These are phyloP conservation scores for Bombus superbus DNA, from an alignment of 1,140 invertebrate genomes.

Conservation along the genomic window DNA sequence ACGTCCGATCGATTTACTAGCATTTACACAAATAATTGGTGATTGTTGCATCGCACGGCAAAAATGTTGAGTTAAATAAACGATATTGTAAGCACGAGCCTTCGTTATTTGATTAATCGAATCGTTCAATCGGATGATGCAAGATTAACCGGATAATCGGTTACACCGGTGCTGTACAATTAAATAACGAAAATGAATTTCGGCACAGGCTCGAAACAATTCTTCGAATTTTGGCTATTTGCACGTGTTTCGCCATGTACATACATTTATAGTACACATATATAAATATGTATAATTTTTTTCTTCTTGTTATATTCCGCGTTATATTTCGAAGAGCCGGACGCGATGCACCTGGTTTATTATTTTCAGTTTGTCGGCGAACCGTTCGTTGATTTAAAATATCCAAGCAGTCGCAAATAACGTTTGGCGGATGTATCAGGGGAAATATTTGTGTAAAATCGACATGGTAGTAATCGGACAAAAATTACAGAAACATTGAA, in stretches of 20 bases:
- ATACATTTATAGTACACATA: background rate
- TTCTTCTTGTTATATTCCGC: background rate
- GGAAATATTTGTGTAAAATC: slow-evolving; percentile 9
- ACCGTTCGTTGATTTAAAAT: background rate
- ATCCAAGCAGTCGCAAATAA: background rate
- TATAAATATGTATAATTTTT: background rate
- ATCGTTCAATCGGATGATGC: slow-evolving; percentile 60
- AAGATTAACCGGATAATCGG: slow-evolving; percentile 65
- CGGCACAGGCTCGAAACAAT: background rate
- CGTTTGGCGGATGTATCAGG: background rate
- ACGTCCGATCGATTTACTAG: slow-evolving; percentile 40
- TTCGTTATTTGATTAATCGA: slow-evolving; percentile 64
- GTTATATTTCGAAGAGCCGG: background rate
- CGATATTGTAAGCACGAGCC: slow-evolving; percentile 55
- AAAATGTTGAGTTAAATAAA: slow-evolving; percentile 59
- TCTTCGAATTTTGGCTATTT: slow-evolving; percentile 8
- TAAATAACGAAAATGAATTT: slow-evolving; percentile 46
- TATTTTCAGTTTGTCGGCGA: background rate
- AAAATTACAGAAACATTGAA: background rate
- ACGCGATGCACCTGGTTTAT: background rate
- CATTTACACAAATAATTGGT: slow-evolving; percentile 49
- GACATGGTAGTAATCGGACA: background rate
- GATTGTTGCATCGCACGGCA: slow-evolving; percentile 36
- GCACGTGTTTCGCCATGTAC: background rate
- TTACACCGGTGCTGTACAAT: slow-evolving; percentile 54